phyloP scores from a whole-genome alignment of 2,888 invertebrate genomes.

The Stenurella melanura region DNA sequence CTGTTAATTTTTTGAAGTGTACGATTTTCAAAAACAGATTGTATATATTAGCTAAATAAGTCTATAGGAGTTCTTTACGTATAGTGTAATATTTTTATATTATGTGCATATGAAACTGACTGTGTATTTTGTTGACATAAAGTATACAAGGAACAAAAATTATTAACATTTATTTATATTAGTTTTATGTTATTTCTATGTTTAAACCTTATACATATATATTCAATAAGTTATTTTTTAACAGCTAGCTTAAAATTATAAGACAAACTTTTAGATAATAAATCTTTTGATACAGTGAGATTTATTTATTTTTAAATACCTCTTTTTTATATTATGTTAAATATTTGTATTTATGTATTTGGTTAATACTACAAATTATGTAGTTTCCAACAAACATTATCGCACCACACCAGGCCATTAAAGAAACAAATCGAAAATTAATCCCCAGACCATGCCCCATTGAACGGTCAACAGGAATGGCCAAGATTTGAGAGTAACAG shows the following conservation, averaged over 20 bases:
- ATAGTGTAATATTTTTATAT: constrained; percentile 28
- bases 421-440: too few species aligned
- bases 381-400: too few species aligned
- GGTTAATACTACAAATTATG: too few species aligned
- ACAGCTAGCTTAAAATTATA: constrained; percentile 24
- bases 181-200: constrained; percentile 32
- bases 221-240: constrained; percentile 26
- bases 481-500: too few species aligned
- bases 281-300: constrained; percentile 1
- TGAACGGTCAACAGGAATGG: too few species aligned
- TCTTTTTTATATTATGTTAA: too few species aligned
- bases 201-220: constrained; percentile 12
- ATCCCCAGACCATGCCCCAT: too few species aligned
- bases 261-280: constrained; percentile 12
- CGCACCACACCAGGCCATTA: too few species aligned
- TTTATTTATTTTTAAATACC: neutral
- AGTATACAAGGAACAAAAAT: constrained; percentile 31
- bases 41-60: constrained; percentile 35
- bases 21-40: constrained; percentile 8
- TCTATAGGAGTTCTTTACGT: neutral
- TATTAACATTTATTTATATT: constrained; percentile 34
- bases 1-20: neutral
- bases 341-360: too few species aligned
- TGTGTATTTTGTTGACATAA: constrained; percentile 42
- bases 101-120: constrained; percentile 36